Evolutionary conservation across 2,797 vertebrate genomes (phyloP).

Genomic region (Calcarius lapponicus): DNA sequence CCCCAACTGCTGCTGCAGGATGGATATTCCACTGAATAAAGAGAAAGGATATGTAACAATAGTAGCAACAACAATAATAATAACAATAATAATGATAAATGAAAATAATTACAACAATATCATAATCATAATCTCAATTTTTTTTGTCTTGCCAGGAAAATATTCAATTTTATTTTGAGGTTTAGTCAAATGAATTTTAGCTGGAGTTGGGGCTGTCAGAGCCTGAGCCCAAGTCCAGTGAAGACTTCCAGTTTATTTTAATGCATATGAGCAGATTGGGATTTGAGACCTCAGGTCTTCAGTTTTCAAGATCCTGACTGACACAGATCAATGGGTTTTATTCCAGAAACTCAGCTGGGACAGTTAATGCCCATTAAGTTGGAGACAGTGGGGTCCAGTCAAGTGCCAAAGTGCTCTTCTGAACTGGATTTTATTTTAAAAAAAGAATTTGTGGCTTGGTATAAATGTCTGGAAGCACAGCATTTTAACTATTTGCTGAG

Average conservation of each 20-base stretch:
- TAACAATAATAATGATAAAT: not conserved
- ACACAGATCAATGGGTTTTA: slow-evolving; percentile 27
- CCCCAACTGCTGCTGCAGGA: not conserved
- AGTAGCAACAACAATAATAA: rapidly evolving
- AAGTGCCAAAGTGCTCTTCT: not conserved
- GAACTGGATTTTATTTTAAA: not conserved
- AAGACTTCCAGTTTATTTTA: slow-evolving; percentile 1
- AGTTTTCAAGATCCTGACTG: slow-evolving; percentile 30
- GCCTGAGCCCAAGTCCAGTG: not conserved
- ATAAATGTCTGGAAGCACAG: not conserved
- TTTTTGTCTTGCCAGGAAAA: not conserved
- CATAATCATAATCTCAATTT: not conserved
- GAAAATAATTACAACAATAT: not conserved
- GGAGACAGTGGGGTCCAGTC: not conserved
- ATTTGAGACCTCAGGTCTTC: slow-evolving; percentile 21
- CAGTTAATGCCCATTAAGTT: slow-evolving; percentile 3
- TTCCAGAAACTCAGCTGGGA: slow-evolving; percentile 6
- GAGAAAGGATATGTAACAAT: not conserved
- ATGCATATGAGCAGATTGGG: not conserved
- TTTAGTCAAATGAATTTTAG: not conserved
- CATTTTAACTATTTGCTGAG: not conserved
- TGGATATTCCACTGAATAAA: not conserved
- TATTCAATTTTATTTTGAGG: not conserved
- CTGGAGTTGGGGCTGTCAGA: not conserved
- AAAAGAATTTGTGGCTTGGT: not conserved